Evolutionary conservation across 1,140 invertebrate species (phyloP), one percentile per base, ranked within the genome.

Genomic region (Zaprionus taronus): DNA sequence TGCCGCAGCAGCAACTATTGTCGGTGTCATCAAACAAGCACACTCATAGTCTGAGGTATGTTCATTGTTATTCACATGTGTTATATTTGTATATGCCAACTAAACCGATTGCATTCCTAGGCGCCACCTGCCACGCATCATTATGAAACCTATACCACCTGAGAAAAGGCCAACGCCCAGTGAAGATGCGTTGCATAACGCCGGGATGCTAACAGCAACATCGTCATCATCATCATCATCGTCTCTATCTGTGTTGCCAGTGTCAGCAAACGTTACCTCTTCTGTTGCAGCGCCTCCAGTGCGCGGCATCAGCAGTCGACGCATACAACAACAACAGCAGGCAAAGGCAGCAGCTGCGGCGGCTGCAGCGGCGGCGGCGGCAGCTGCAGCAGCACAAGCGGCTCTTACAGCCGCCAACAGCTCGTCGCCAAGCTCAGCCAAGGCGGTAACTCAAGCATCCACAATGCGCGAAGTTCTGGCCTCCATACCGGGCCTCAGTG

Each of bases 401-500:
- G 15, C 31, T 15, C 66, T 60, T 64, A 55, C 66, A 28, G 58
- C 55, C 9, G 36, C 60, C n/a, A 57, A 77, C 38, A 55, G 47
- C 31, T 38, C 51, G 11, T 71, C 83, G 28, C 67, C 85, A 12
- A 71, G 63, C 47, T 49, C 77, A 12, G 58, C 81, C 26, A 92
- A 91, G 62, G 75, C 77, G 1, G 77, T 73, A 12, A 82, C 81
- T 9, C 91, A 94, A 91, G 93, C 94, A 5, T 94, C 94, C n/a
- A 97, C 97, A 34, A 98, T 98, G 97, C 94, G 96, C 72, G 97
- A 97, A 93, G 96, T 98, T 11, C 91, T 98, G 79, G 97, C 97
- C 15, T 97, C 97, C 64, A 97, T 98, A 90, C 97, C 97, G 64
- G 97, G 97, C 20, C 98, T 98, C 91, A 97, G 95, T 92, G 95